Evolutionary conservation across 2,113 vertebrate genomes (phyloP), one percentile per base, ranked within the genome.

Genomic region (Hemibates koningsi): DNA sequence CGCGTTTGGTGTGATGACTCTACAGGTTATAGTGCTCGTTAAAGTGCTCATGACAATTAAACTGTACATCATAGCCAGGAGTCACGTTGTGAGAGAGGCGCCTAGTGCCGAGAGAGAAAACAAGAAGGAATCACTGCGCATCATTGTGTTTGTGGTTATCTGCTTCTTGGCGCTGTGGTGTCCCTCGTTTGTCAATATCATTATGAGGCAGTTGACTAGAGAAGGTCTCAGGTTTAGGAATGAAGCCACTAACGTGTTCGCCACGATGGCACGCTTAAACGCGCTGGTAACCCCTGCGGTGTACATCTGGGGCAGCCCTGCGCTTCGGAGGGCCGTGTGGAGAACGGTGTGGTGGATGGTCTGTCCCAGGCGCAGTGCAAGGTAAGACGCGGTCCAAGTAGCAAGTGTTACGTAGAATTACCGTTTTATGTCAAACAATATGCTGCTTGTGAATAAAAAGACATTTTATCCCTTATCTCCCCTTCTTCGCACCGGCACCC

Each of bases 121-220:
- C 88, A 96, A 97, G 52, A 96, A 88, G 34, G 96, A 96, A 83
- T 97, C 96, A 5, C 61, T 97, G 87, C 96, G 94, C 57, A 95
- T 97, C 81, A 97, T 97, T 29, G 94, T 97, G 73, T 95, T 96
- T 45, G 96, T 97, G 83, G 96, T 96, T 1, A 96, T 97, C 7
- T 96, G 92, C 41, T 97, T 97, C 88, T 63, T 97, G 89, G 88
- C 80, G 12, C 83, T 97, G 10, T 97, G 96, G 96, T 92, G 94
- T 90, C 96, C 96, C 1, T 96, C 96, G 3, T 97, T 97, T 80
- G 84, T 96, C 7, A 97, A 97, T 29, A 97, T 97, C 5, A 96
- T 96, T 9, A 92, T 96, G 5, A 89, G 93, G 53, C 95, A 96
- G 90, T 7, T 96, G 68, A 96, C 94, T 2, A 89, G 59, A 1